Base-by-base conservation (phyloP, 2,797 vertebrate genomes). In the Rhynchotus rufescens region DNA sequence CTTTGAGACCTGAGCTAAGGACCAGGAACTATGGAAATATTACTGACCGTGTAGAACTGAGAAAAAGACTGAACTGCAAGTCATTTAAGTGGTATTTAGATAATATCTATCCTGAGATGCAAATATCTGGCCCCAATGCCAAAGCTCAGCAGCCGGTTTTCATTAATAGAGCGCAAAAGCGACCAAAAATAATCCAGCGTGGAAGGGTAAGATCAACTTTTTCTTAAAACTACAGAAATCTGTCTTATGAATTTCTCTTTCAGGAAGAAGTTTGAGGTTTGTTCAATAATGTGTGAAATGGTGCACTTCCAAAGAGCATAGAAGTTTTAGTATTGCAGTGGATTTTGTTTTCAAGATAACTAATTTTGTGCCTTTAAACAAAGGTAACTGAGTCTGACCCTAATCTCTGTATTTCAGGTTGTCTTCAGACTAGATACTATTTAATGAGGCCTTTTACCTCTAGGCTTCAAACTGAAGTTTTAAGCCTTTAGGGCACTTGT, bases 1-100 rank as follows among this genome's bases (percentile, higher is more conserved):
- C 98, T 30, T 97, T 99, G 81, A 98, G 99, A 67, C 99, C 99
- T 0, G 99, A 99, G 89, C 97, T 99, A 67, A 98, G 98, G 59
- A 98, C 95, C 15, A 98, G 98, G 12, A 97, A 92, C 67, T 99
- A 98, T 7, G 99, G 99, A 2, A 98, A 99, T 86, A 98, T 99
- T 93, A 97, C 98, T 0, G 98, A 99, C 68, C 98, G 99, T 1
- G 91, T 98, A 61, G 98, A 98, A 6, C 5, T 99, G 95, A 98
- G 99, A 75, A 97, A 97, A 93, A 98, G 93, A 64, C 86, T 99
- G 91, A 98, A 98, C 79, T 99, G 99, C 86, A 98, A 91, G 40
- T 98, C 99, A 0, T 99, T 99, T 84, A 98, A 98, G 61, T 99
- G 99, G 99, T 99, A 99, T 92, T 97, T 99, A 94, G 99, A 99